Percentiles rank a stretch among this genome's conserved stretches.
Evolutionary conservation across 2,888 invertebrate species (phyloP).

Genomic region (Diaphora mendica): DNA sequence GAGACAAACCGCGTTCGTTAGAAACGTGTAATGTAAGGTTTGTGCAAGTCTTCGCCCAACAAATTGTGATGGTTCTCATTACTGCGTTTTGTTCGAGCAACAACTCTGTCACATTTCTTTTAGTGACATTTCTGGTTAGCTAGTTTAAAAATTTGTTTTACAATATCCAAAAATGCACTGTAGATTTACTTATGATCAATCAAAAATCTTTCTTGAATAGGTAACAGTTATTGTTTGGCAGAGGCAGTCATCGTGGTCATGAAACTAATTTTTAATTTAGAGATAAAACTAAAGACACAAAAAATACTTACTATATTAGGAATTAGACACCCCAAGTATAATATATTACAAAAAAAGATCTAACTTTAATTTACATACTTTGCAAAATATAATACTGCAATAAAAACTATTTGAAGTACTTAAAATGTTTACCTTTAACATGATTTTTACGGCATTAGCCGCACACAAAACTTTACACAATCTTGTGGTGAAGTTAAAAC

Average conservation of each 20-base stretch:
- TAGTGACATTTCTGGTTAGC: background rate
- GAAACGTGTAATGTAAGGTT: conserved; percentile 63
- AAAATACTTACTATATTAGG: too few relatives aligned
- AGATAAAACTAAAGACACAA: too few relatives aligned
- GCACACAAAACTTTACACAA: conserved; percentile 38
- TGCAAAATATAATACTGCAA: background rate
- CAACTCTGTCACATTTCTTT: conserved; percentile 5
- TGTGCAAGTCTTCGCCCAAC: conserved; percentile 46
- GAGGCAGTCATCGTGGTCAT: background rate
- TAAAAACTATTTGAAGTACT: background rate
- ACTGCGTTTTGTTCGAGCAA: conserved; percentile 21
- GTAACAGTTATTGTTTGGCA: background rate
- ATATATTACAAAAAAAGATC: too few relatives aligned
- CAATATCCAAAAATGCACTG: background rate
- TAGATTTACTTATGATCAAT: background rate
- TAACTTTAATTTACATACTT: too few relatives aligned
- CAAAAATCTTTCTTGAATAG: background rate
- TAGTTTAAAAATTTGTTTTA: background rate
- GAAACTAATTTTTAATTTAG: too few relatives aligned
- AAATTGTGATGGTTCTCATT: conserved; percentile 38
- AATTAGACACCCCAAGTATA: too few relatives aligned
- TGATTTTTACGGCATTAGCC: conserved; percentile 20
- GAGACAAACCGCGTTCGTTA: conserved; percentile 50
- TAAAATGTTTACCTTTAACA: conserved; percentile 6
- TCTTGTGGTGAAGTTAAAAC: conserved; percentile 45